phyloP scores from a whole-genome alignment of 2,797 vertebrate species.

The Myotis planiceps region DNA sequence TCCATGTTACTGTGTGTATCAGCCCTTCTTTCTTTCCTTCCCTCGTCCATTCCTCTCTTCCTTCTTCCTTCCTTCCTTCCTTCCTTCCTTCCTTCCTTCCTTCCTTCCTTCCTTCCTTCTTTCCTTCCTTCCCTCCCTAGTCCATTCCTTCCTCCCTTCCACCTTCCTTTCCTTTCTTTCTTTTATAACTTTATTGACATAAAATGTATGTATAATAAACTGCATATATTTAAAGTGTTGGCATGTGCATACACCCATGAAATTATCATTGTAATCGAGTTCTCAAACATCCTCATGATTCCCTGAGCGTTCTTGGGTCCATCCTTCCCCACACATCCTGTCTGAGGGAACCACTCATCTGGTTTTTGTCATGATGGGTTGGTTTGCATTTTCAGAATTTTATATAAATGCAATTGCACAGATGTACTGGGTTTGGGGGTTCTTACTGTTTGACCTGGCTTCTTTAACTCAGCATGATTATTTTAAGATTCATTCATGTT shows the following conservation, averaged over 20 bases:
- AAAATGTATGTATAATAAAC: background rate
- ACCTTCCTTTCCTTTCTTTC: background rate
- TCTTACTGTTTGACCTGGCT: background rate
- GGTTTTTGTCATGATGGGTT: background rate
- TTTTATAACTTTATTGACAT: background rate
- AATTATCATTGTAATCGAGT: background rate
- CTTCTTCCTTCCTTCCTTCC: too few species aligned
- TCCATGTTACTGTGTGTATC: background rate
- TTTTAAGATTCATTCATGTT: background rate
- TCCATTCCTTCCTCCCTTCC: background rate
- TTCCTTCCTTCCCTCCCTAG: too few species aligned
- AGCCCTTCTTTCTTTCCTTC: background rate
- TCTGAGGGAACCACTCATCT: background rate
- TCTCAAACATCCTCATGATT: background rate
- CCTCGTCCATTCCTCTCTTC: too few species aligned
- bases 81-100: background rate
- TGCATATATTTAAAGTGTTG: background rate
- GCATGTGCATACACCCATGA: background rate
- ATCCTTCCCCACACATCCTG: background rate
- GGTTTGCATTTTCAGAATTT: background rate
- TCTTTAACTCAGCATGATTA: background rate
- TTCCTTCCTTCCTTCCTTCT: background rate
- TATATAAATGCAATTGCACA: background rate
- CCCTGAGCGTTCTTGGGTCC: background rate
- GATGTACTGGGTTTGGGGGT: background rate